These are phyloP conservation scores for Cryptotis parvus DNA, from an alignment of 2,113 vertebrate genomes.

Conservation along the genomic window DNA sequence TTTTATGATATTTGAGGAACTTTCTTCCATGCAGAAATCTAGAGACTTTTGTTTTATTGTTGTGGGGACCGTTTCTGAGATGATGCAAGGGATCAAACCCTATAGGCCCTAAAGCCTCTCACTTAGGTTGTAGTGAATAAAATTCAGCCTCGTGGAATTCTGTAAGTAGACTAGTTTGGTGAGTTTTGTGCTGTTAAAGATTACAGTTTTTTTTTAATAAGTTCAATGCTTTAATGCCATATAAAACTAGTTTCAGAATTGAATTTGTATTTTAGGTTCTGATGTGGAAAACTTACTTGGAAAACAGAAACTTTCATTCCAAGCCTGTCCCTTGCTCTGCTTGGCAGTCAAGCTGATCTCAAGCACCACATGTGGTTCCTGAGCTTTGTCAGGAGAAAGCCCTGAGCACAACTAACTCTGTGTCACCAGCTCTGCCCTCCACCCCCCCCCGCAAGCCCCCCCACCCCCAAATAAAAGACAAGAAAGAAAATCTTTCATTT, in stretches of 20 bases:
- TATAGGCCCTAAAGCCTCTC: neutral
- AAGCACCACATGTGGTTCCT: too few relatives aligned
- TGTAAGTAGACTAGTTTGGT: neutral
- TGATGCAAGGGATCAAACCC: too few relatives aligned
- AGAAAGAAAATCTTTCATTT: too few relatives aligned
- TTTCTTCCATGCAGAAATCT: neutral
- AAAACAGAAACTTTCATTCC: constrained; percentile 12
- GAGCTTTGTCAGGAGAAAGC: too few relatives aligned
- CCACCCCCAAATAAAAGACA: too few relatives aligned
- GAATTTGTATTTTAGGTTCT: constrained; percentile 24
- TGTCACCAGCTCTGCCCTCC: too few relatives aligned
- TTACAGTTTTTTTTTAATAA: neutral
- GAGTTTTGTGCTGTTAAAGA: constrained; percentile 42
- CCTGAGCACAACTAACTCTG: too few relatives aligned
- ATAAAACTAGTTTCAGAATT: neutral
- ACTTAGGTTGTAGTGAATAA: constrained; percentile 34
- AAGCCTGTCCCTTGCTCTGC: too few relatives aligned
- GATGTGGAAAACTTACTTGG: neutral
- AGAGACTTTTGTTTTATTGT: neutral
- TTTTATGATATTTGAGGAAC: neutral
- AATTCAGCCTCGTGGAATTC: neutral
- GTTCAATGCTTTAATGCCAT: neutral
- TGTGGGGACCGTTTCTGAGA: too few relatives aligned
- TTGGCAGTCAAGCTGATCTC: too few relatives aligned
- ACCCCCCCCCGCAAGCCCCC: too few relatives aligned